Conservation (phyloP, 2,888 invertebrate species). For the Drosophila gaucha region DNA sequence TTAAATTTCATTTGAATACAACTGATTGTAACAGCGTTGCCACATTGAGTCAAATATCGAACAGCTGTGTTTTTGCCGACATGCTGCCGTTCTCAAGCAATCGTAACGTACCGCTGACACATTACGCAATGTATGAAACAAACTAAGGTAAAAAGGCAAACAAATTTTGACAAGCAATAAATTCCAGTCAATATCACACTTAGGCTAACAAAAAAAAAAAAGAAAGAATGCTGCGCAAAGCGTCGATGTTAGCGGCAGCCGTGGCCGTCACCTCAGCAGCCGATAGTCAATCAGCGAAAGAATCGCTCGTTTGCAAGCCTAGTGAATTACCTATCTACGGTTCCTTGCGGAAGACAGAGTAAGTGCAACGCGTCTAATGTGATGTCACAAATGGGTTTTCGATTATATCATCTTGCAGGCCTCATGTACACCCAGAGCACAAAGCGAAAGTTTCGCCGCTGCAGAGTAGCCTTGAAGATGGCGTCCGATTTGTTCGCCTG, state of each 20-base stretch:
- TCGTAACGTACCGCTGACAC: conserved; percentile 58
- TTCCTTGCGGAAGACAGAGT: conserved; percentile 69
- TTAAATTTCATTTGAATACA: background rate
- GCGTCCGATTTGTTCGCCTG: conserved; percentile 74
- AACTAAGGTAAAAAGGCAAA: conserved; percentile 42
- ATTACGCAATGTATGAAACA: conserved; percentile 60
- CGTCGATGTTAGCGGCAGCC: conserved; percentile 69
- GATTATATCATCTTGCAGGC: conserved; percentile 2
- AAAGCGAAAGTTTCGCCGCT: conserved; percentile 54
- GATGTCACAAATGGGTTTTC: background rate
- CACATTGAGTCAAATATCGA: conserved; percentile 2
- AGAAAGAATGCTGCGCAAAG: conserved; percentile 53
- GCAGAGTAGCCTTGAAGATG: conserved; percentile 69
- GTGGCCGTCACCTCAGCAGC: conserved; percentile 59
- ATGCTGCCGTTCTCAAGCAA: conserved; percentile 40
- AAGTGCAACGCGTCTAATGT: conserved; percentile 43
- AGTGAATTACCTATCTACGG: conserved; percentile 83
- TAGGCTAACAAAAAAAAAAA: conserved; percentile 20
- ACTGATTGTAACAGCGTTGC: conserved; percentile 7
- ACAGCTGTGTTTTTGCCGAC: conserved; percentile 31
- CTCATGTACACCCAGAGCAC: conserved; percentile 42
- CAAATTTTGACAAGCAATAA: conserved; percentile 37
- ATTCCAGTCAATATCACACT: conserved; percentile 51
- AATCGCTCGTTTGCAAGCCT: conserved; percentile 71
- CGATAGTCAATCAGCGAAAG: background rate